These are phyloP conservation scores for Onthophagus taurus DNA, from an alignment of 1,140 invertebrate species.

Conservation along the genomic window DNA sequence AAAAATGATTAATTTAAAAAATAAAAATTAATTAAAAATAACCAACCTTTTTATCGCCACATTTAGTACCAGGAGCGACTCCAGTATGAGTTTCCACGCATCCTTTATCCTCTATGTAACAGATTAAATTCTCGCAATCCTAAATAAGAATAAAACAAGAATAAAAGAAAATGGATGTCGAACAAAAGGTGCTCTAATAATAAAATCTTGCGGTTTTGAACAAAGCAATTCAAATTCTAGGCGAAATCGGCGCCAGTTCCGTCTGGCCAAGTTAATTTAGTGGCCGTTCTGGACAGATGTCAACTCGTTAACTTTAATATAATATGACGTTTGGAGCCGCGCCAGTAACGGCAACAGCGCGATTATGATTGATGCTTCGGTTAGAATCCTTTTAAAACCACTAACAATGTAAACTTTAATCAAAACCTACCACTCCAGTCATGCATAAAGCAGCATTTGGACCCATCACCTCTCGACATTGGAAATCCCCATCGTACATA, in stretches of 20 bases:
- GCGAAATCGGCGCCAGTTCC: too few relatives aligned
- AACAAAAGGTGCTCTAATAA: too few relatives aligned
- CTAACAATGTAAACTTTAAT: background rate
- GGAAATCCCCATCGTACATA: conserved; percentile 55
- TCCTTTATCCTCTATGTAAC: conserved; percentile 43
- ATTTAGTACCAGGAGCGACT: conserved; percentile 51
- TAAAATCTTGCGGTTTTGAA: too few relatives aligned
- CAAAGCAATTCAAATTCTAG: too few relatives aligned
- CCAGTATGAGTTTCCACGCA: conserved; percentile 41
- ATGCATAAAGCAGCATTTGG: conserved; percentile 18
- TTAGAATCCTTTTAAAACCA: background rate
- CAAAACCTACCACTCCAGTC: conserved; percentile 20
- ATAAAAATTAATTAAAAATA: too few relatives aligned
- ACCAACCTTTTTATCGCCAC: conserved; percentile 38
- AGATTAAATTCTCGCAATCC: conserved; percentile 30
- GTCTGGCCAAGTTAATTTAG: background rate
- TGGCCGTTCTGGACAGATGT: too few relatives aligned
- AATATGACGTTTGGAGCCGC: too few relatives aligned
- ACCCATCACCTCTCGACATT: conserved; percentile 38
- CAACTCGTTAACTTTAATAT: too few relatives aligned
- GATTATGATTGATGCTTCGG: background rate
- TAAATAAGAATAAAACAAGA: conserved; percentile 13
- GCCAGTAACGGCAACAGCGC: too few relatives aligned
- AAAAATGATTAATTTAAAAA: conserved; percentile 1
- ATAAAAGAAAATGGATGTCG: conserved; percentile 11